Evolutionary conservation across 2,888 invertebrate genomes (phyloP).

Genomic region (Heteromyza rotundicornis): DNA sequence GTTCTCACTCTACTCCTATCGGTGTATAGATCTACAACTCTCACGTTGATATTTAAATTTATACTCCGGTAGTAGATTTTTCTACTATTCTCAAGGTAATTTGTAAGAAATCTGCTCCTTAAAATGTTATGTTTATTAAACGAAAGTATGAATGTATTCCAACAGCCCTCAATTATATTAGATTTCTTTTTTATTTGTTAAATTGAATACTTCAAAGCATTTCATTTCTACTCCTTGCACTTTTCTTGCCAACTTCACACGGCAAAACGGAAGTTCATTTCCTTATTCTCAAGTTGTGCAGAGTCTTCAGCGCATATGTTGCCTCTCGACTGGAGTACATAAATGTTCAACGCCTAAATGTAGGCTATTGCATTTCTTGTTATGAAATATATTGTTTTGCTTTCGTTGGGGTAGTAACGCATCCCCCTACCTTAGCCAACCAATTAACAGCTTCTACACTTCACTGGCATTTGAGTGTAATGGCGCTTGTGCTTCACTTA

Average conservation of each 20-base stretch:
- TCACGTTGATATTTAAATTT: too few species aligned
- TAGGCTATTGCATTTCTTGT: slow-evolving; percentile 22
- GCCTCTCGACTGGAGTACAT: slow-evolving; percentile 14
- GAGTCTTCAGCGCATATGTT: neutral
- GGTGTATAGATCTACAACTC: too few species aligned
- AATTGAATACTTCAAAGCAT: too few species aligned
- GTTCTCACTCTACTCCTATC: too few species aligned
- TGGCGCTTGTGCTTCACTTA: slow-evolving; percentile 16
- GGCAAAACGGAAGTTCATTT: neutral
- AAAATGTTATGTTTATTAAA: neutral
- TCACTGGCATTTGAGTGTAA: slow-evolving; percentile 15
- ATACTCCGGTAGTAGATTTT: too few species aligned
- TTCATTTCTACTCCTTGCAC: neutral
- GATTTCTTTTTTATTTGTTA: neutral
- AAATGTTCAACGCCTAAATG: slow-evolving; percentile 21
- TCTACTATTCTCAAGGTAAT: too few species aligned
- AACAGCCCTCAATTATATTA: neutral
- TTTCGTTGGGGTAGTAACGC: too few species aligned
- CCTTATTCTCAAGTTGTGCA: neutral
- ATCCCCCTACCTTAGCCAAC: slow-evolving; percentile 12
- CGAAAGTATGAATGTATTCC: neutral
- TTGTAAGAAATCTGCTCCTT: too few species aligned
- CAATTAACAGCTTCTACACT: slow-evolving; percentile 20
- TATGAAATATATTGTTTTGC: neutral
- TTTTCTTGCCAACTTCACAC: neutral